These are phyloP conservation scores for Cerastoderma edule DNA, from an alignment of 2,888 invertebrate species.

Conservation along the genomic window DNA sequence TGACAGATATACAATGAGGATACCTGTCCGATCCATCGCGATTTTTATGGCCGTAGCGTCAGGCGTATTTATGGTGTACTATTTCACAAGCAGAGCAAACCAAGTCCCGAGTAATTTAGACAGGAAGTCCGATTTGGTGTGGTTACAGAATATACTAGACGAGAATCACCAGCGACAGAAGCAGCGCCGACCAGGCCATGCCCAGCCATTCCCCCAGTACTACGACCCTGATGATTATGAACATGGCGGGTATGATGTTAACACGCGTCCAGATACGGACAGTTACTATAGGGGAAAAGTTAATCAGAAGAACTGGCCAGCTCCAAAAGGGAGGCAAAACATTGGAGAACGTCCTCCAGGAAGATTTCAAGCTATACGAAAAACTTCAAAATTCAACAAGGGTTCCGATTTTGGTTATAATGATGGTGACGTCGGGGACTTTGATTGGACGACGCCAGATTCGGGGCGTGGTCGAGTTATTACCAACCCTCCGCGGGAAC, in stretches of 20 bases:
- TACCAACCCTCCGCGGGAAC: too few relatives aligned
- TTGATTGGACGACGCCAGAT: not conserved
- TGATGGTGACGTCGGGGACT: not conserved
- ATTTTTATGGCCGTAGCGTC: slow-evolving; percentile 3
- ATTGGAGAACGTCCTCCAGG: too few relatives aligned
- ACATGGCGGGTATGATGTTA: not conserved
- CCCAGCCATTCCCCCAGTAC: not conserved
- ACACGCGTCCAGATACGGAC: too few relatives aligned
- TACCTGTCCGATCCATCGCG: not conserved
- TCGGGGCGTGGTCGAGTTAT: too few relatives aligned
- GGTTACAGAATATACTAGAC: slow-evolving; percentile 13
- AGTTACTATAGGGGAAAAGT: too few relatives aligned
- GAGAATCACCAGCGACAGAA: not conserved
- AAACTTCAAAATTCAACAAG: too few relatives aligned
- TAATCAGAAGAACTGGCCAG: too few relatives aligned
- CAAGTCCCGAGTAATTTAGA: not conserved
- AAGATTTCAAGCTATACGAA: too few relatives aligned
- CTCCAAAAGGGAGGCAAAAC: too few relatives aligned
- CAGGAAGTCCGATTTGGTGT: slow-evolving; percentile 12
- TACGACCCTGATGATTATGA: not conserved
- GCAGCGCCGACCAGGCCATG: not conserved
- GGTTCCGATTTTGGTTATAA: too few relatives aligned
- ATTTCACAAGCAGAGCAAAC: not conserved
- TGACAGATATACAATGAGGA: slow-evolving; percentile 6
- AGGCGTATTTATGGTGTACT: slow-evolving; percentile 14